Evolutionary conservation across 1,140 invertebrate genomes (phyloP), one percentile per base, ranked within the genome.

Genomic region (Drosophila bocqueti): DNA sequence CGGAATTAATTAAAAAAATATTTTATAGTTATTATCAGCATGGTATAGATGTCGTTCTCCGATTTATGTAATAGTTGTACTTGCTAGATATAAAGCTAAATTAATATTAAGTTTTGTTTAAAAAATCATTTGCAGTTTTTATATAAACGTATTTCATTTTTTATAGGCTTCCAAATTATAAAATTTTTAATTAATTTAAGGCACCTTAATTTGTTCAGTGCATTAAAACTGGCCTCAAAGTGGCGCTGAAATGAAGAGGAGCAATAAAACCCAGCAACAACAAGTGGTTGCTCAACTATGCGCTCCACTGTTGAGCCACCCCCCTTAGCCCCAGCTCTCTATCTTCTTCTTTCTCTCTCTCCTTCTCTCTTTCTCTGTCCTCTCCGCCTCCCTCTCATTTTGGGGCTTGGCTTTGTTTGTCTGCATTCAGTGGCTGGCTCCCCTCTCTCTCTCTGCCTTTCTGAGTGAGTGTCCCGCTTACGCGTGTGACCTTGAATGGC

Each of bases 251-350:
- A 75, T 50, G 61, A 76, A 82, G 57, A 77, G 49, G 57, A 69
- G 62, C 74, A 75, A 79, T 57, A 76, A 83, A 76, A 71, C 45
- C 58, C 52, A 81, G 69, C 78, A 68, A 86, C 83, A 87, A 83
- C 84, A 87, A 87, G 84, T 87, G 84, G 84, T 87, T 87, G 84
- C 80, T 77, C 77, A 87, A 87, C 83, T 89, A 77, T 66, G 80
- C 63, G 68, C 65, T 79, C 76, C 75, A 75, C 79, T 74, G 72
- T 75, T 64, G 63, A 74, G 36, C 66, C 72, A 36, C 54, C 10
- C 46, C 18, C 38, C 21, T 21, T 46, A 45, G 7, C 29, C 16
- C 29, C 59, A 26, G 5, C 18, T 31, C 29, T 31, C 29, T 8
- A 6, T 31, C 29, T 31, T 6, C 26, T 8, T 31, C 31, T 21